phyloP scores from a whole-genome alignment of 2,888 invertebrate species.

The Aporophyla lueneburgensis region DNA sequence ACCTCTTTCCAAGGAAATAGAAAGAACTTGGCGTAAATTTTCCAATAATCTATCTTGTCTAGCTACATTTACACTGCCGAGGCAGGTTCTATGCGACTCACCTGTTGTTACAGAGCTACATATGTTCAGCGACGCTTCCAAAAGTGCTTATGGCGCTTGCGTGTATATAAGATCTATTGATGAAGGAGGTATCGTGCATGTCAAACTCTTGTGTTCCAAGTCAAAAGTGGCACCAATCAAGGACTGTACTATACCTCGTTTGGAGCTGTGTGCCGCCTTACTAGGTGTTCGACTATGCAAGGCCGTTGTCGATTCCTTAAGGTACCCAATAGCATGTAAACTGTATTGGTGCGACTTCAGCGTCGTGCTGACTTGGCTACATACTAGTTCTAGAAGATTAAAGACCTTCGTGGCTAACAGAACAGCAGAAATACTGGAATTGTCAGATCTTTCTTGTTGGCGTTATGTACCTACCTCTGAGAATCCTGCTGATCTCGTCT shows the following conservation, averaged over 20 bases:
- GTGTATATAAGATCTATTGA: not conserved
- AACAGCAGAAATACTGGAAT: conserved; percentile 2
- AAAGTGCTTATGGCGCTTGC: not conserved
- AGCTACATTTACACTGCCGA: not conserved
- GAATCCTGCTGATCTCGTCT: conserved; percentile 7
- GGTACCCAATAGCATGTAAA: not conserved
- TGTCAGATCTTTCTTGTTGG: not conserved
- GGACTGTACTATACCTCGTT: not conserved
- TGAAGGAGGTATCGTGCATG: not conserved
- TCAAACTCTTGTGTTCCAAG: not conserved
- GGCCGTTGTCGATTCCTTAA: not conserved
- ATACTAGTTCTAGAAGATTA: conserved; percentile 1
- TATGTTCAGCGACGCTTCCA: not conserved
- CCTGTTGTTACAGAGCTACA: not conserved
- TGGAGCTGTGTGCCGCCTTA: not conserved
- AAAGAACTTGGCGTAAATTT: not conserved
- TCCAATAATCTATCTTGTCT: not conserved
- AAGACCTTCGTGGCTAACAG: conserved; percentile 3
- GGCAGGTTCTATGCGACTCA: not conserved
- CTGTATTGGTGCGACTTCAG: not conserved
- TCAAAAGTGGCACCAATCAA: not conserved
- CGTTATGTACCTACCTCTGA: not conserved
- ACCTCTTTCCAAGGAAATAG: not conserved
- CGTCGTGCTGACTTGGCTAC: conserved; percentile 7
- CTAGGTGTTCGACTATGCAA: not conserved